phyloP scores from a whole-genome alignment of 2,888 invertebrate genomes.

The Machimus atricapillus region DNA sequence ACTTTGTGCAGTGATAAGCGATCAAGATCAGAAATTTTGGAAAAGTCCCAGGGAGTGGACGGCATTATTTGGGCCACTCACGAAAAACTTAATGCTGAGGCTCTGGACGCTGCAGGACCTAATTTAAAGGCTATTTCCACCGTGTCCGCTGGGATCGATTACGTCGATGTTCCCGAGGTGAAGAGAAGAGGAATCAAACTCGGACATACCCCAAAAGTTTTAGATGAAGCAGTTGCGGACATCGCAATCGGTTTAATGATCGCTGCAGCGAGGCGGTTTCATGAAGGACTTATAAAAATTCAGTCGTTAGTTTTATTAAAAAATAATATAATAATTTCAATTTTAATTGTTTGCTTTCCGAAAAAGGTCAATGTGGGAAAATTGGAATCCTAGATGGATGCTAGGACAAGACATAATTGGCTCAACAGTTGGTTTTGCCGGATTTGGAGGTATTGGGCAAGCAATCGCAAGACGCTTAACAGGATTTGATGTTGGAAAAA shows the following conservation, averaged over 20 bases:
- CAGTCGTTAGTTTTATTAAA: conserved; percentile 58
- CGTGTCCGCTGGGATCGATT: conserved; percentile 88
- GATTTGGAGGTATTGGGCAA: conserved; percentile 82
- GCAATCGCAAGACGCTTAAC: conserved; percentile 74
- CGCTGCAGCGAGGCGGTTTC: conserved; percentile 76
- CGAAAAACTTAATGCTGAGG: conserved; percentile 55
- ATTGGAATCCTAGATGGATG: conserved; percentile 75
- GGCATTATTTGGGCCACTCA: conserved; percentile 58
- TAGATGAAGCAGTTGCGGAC: conserved; percentile 83
- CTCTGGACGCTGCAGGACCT: conserved; percentile 64
- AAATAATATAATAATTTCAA: neutral
- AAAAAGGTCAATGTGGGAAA: conserved; percentile 71
- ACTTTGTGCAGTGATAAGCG: conserved; percentile 54
- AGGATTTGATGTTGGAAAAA: conserved; percentile 71
- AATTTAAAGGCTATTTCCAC: conserved; percentile 78
- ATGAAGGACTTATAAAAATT: conserved; percentile 75
- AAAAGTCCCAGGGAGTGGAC: conserved; percentile 57
- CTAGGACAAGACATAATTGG: conserved; percentile 79
- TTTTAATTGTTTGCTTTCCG: neutral
- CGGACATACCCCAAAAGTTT: conserved; percentile 80
- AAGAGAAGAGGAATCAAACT: conserved; percentile 75
- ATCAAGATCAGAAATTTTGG: conserved; percentile 55
- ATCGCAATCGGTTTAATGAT: conserved; percentile 79
- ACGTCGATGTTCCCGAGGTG: conserved; percentile 77
- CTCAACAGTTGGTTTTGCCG: conserved; percentile 83